phyloP scores from a whole-genome alignment of 2,888 invertebrate genomes.

The Carpatolechia fugitivella region DNA sequence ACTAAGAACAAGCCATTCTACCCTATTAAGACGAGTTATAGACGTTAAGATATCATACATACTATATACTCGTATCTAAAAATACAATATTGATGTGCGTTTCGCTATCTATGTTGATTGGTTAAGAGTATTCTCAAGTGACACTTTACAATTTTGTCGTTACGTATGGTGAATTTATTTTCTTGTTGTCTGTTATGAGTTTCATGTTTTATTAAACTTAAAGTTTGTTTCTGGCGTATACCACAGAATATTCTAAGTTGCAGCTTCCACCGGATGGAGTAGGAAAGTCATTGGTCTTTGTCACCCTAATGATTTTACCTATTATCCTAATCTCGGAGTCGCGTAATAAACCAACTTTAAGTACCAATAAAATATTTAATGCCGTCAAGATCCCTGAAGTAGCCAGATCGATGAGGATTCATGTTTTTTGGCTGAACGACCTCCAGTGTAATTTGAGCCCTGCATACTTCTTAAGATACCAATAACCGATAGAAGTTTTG shows the following conservation, averaged over 20 bases:
- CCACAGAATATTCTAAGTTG: background rate
- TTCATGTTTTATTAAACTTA: background rate
- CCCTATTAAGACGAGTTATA: background rate
- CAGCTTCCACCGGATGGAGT: background rate
- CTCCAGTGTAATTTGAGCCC: conserved; percentile 43
- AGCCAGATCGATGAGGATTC: conserved; percentile 57
- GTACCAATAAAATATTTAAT: conserved; percentile 75
- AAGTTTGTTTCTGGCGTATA: background rate
- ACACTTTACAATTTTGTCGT: too few species aligned
- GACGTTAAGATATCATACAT: background rate
- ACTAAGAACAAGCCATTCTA: conserved; percentile 19
- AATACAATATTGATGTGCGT: background rate
- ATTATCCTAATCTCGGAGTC: conserved; percentile 69
- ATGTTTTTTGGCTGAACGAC: conserved; percentile 49
- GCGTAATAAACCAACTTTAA: conserved; percentile 70
- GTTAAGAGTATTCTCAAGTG: too few species aligned
- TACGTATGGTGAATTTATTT: too few species aligned
- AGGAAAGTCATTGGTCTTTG: conserved; percentile 49
- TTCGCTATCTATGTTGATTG: background rate
- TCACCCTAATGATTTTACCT: conserved; percentile 65
- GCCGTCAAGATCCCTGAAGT: conserved; percentile 52
- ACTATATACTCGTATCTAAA: too few species aligned
- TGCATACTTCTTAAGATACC: conserved; percentile 5
- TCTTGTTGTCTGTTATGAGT: too few species aligned
- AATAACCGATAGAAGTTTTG: background rate